Evolutionary conservation across 37 sponge, comb jelly and placozoan genomes (phyloP), one percentile per base, ranked within the genome.

Genomic region (Halichondria panicea): DNA sequence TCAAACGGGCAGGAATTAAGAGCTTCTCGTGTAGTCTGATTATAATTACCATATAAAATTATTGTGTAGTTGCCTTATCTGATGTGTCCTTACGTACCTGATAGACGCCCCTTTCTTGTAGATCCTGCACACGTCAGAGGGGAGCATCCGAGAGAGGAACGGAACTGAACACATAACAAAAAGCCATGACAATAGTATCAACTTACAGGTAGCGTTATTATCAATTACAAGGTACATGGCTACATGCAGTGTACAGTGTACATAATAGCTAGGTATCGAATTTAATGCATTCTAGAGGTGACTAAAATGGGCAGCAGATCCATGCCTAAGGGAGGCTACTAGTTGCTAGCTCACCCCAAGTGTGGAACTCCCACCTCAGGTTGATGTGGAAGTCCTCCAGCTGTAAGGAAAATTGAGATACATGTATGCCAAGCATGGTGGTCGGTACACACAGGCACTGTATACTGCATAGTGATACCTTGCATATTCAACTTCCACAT

Each of bases 351-450:
- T 67, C 40, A 82, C 83, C 68, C 75, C 74, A 67, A n/a, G 75
- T 67, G 36, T 82, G 67, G 12, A 82, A 66, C 21, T 95, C 96
- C 96, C 96, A 95, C 66, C 89, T 95, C 63, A 95, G 55, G 55
- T 95, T 93, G 11, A 90, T 85, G 80, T 92, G 89, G 58, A 95
- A 95, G 66, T 92, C 87, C 12, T 78, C 84, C 43, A 95, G 55
- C 90, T 92, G 55, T 24, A 82, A 45, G 66, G 54, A 30, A 39
- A 44, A 30, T 48, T 48, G 52, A 15, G 52, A 48, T 48, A 48
- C 52, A 48, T 18, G 13, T 48, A 48, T 15, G 15, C 15, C 11
- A 48, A 48, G 54, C 57, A 33, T 32, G 38, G 37, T 36, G 57
- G 32, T 21, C 37, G 5, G 9, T 8, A 11, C 52, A 45, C 11